Evolutionary conservation across 2,113 vertebrate genomes (phyloP).

Genomic region (Aptenodytes forsteri): DNA sequence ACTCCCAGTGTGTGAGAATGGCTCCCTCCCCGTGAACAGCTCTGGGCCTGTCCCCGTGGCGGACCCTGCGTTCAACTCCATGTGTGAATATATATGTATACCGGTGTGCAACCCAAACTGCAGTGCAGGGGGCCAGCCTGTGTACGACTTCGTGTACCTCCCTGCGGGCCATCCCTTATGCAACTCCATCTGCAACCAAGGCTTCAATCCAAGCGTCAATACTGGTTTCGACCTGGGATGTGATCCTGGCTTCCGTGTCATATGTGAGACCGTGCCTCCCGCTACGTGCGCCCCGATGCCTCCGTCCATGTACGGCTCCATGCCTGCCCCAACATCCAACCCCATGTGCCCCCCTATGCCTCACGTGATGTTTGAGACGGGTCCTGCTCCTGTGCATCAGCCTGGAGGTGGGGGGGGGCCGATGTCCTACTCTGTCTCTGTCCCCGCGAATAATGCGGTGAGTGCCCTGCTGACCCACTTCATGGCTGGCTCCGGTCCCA

Average conservation of each 20-base stretch:
- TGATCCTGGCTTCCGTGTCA: slow-evolving; percentile 38
- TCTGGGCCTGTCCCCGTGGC: background rate
- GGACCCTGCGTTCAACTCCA: slow-evolving; percentile 4
- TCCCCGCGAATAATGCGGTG: slow-evolving; percentile 40
- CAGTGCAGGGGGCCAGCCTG: slow-evolving; percentile 26
- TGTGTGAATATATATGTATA: slow-evolving; percentile 65
- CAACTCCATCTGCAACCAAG: slow-evolving; percentile 46
- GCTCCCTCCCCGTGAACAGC: background rate
- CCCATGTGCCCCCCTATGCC: slow-evolving; percentile 2
- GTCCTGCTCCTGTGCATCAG: background rate
- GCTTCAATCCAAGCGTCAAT: slow-evolving; percentile 20
- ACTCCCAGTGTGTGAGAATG: background rate
- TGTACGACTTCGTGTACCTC: slow-evolving; percentile 50
- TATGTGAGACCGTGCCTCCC: slow-evolving; percentile 30
- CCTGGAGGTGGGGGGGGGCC: background rate
- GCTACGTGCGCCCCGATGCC: background rate
- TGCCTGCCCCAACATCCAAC: background rate
- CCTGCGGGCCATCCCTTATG: slow-evolving; percentile 56
- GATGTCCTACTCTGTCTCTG: slow-evolving; percentile 45
- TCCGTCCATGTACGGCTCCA: background rate
- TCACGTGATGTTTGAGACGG: slow-evolving; percentile 13
- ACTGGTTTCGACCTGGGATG: background rate
- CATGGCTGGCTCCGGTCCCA: slow-evolving; percentile 24
- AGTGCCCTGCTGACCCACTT: slow-evolving; percentile 51
- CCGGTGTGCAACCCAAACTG: slow-evolving; percentile 57